Conservation (phyloP, 2,113 vertebrate genomes). For the Oxyruncus cristatus region DNA sequence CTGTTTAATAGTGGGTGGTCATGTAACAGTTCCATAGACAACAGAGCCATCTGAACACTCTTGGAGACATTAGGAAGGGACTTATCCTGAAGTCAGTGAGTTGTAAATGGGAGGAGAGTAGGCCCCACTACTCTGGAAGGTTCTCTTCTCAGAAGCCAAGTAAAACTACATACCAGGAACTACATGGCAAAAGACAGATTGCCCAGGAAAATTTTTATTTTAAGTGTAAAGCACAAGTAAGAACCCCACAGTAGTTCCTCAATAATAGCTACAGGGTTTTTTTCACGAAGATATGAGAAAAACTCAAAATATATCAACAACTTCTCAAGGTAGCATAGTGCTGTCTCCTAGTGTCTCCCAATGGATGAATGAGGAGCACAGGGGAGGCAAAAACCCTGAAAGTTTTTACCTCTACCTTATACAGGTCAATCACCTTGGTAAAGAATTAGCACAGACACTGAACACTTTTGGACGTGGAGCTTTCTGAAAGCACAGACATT, state of each 20-base stretch:
- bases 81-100: not conserved
- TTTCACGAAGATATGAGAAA: not conserved
- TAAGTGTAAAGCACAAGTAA: not conserved
- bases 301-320: rapidly evolving
- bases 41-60: not conserved
- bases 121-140: not conserved
- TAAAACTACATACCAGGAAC: not conserved
- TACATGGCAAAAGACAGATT: not conserved
- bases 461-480: not conserved
- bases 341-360: not conserved
- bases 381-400: not conserved
- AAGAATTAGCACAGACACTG: not conserved
- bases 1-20: constrained; percentile 67
- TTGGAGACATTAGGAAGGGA: not conserved
- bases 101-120: not conserved
- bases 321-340: not conserved
- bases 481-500: not conserved
- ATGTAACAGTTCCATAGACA: constrained; percentile 48
- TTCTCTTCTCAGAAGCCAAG: not conserved
- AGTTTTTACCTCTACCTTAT: not conserved
- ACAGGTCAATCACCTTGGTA: not conserved
- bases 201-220: not conserved
- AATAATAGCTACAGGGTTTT: not conserved
- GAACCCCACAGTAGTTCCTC: not conserved
- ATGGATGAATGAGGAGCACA: not conserved